A percentile compares a stretch with the other conserved stretches of the same genome.
Evolutionary conservation across 2,888 invertebrate genomes (phyloP).

Genomic region (Drosophila rellima): DNA sequence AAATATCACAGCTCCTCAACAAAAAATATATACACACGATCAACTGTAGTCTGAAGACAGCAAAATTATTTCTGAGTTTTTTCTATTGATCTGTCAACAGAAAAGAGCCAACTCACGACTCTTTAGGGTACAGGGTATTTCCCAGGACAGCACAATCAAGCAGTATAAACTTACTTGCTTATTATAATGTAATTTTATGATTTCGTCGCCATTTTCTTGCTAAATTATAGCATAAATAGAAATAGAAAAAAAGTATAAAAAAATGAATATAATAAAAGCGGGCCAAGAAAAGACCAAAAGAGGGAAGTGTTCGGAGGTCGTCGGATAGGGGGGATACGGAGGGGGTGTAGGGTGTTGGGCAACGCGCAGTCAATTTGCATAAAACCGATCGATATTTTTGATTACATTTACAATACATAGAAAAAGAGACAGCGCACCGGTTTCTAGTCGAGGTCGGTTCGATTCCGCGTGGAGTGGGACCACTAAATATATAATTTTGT

Average conservation of each 20-base stretch:
- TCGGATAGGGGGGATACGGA: conserved; percentile 9
- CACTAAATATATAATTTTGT: conserved; percentile 80
- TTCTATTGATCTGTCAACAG: too few relatives aligned
- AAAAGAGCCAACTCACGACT: background rate
- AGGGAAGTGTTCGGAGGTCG: background rate
- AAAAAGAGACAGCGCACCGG: conserved; percentile 68
- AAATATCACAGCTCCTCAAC: too few relatives aligned
- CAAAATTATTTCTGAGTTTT: background rate
- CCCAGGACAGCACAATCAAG: conserved; percentile 4
- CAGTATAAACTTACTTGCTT: conserved; percentile 53
- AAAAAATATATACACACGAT: background rate
- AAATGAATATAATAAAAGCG: conserved; percentile 57
- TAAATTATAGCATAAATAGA: conserved; percentile 82
- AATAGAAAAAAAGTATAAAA: conserved; percentile 66
- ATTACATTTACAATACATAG: conserved; percentile 78
- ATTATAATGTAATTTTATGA: conserved; percentile 80
- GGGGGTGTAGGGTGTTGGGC: conserved; percentile 44
- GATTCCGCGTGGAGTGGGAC: conserved; percentile 27
- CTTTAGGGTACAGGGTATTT: conserved; percentile 22
- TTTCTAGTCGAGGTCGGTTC: conserved; percentile 67
- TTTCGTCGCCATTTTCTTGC: conserved; percentile 81
- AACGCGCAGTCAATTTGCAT: conserved; percentile 84
- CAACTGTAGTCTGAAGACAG: background rate
- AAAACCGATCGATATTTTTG: conserved; percentile 85
- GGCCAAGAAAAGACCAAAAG: conserved; percentile 54